phyloP scores from a whole-genome alignment of 2,113 vertebrate species.

The Sylvia atricapilla region DNA sequence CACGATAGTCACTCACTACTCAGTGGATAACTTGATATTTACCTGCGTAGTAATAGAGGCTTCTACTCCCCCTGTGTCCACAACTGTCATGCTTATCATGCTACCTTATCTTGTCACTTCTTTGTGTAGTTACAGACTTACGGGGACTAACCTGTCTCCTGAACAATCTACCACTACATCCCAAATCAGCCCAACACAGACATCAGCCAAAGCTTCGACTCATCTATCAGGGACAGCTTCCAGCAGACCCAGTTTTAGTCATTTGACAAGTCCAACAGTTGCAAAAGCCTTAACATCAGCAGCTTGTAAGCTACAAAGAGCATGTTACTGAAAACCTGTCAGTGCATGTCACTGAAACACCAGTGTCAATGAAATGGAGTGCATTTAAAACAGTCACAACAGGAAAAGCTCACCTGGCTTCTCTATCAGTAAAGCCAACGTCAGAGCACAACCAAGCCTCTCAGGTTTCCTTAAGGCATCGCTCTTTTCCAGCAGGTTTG shows the following conservation, averaged over 20 bases:
- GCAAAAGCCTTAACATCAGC: background rate
- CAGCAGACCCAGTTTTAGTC: background rate
- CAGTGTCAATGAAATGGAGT: background rate
- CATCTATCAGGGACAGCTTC: background rate
- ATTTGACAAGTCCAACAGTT: background rate
- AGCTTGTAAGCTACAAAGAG: background rate
- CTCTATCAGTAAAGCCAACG: background rate
- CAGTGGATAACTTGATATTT: background rate
- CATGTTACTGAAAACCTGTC: background rate
- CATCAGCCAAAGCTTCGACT: background rate
- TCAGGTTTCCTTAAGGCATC: background rate
- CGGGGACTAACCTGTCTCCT: background rate
- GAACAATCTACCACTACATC: background rate
- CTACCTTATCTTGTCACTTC: background rate
- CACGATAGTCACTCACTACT: rapidly evolving
- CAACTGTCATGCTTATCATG: background rate
- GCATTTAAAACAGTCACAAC: background rate
- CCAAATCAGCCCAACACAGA: background rate
- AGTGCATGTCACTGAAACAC: background rate
- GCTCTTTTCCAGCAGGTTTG: background rate
- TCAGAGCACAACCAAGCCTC: background rate
- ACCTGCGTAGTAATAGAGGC: background rate
- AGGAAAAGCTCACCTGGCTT: background rate
- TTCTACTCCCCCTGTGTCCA: background rate
- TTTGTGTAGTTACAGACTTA: background rate